phyloP scores from a whole-genome alignment of 2,797 vertebrate genomes.

The Spondyliosoma cantharus region DNA sequence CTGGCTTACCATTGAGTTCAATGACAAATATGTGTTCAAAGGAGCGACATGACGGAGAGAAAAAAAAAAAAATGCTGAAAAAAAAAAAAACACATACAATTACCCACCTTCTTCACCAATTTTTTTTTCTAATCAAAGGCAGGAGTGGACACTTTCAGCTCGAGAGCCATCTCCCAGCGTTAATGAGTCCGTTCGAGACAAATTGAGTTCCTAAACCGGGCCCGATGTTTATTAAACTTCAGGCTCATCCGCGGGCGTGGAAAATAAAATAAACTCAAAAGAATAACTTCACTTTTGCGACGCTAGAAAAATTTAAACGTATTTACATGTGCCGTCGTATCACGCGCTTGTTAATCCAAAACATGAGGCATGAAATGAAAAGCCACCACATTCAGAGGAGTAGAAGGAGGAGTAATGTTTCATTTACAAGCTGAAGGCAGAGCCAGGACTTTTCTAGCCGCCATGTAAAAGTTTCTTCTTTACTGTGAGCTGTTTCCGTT shows the following conservation, averaged over 20 bases:
- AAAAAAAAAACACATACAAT: constrained; percentile 5
- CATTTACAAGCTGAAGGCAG: constrained; percentile 47
- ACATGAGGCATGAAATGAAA: constrained; percentile 53
- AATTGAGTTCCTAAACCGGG: constrained; percentile 34
- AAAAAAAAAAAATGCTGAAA: constrained; percentile 1
- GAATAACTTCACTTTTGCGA: constrained; percentile 17
- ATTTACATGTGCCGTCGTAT: constrained; percentile 14
- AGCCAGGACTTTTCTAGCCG: constrained; percentile 20
- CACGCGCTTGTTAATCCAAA: constrained; percentile 39
- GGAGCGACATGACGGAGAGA: constrained; percentile 17
- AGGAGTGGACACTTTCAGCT: constrained; percentile 22
- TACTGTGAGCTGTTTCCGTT: constrained; percentile 47
- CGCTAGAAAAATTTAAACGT: constrained; percentile 13
- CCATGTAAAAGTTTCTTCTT: constrained; percentile 42
- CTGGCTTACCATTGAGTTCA: constrained; percentile 58
- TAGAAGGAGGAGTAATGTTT: constrained; percentile 39
- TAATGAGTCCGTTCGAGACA: constrained; percentile 34
- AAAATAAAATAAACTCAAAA: constrained; percentile 2
- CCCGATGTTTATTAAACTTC: constrained; percentile 22
- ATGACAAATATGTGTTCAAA: constrained; percentile 62
- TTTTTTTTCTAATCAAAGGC: constrained; percentile 54
- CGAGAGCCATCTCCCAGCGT: background rate
- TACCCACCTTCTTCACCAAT: constrained; percentile 23
- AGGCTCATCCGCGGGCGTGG: background rate
- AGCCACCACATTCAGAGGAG: constrained; percentile 28